Evolutionary conservation across 2,888 invertebrate genomes (phyloP).

Genomic region (Petrolisthes cinctipes): DNA sequence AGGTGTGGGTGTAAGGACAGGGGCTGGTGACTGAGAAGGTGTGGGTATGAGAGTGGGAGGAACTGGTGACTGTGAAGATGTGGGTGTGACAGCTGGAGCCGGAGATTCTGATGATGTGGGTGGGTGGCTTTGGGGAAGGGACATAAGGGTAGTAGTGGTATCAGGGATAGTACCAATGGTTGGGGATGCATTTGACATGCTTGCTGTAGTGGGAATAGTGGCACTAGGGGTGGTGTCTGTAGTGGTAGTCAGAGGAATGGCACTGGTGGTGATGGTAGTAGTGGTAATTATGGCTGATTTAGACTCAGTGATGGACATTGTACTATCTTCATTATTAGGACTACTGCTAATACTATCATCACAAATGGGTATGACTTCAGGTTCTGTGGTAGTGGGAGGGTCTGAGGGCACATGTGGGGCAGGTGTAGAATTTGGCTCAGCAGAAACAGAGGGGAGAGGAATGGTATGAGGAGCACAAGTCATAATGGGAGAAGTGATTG

Average conservation of each 20-base stretch:
- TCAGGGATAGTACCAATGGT: neutral
- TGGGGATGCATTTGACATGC: neutral
- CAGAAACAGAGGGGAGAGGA: neutral
- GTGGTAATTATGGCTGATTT: constrained; percentile 3
- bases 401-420: neutral
- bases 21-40: neutral
- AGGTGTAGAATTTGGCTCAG: neutral
- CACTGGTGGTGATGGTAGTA: neutral
- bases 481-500: neutral
- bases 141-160: no score
- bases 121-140: neutral
- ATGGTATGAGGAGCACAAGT: neutral
- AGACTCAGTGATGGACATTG: neutral
- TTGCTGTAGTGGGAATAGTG: neutral
- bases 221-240: neutral
- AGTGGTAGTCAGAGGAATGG: neutral
- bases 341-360: constrained; percentile 8
- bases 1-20: neutral
- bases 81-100: neutral
- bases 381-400: neutral
- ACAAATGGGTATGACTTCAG: constrained; percentile 9
- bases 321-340: neutral
- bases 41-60: neutral
- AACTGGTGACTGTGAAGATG: neutral
- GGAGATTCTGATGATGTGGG: neutral